Base-by-base conservation (phyloP, 2,888 invertebrate species). In the Volucella inflata region DNA sequence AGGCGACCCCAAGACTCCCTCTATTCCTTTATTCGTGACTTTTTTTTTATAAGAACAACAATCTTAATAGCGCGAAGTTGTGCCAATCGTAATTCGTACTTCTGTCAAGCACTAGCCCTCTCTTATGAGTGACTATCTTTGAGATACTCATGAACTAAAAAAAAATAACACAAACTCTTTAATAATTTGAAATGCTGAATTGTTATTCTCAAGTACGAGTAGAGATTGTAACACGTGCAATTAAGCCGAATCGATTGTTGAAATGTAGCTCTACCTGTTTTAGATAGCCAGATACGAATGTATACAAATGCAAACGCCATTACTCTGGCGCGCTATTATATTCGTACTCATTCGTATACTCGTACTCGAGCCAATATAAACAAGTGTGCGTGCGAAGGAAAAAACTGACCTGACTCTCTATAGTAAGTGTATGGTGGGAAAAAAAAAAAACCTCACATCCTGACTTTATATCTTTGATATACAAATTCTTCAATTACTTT, bases 321-420 rank as follows among this genome's bases (percentile, higher is more conserved):
- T 38, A 62, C 44, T 21, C 46, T 62, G 16, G 21, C 21, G 21
- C 21, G 21, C 36, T 40, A 51, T 51, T 38, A 44, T 51, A 16
- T 51, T 16, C 17, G 17, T 17, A 51, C 51, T 21, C 16, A 17
- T 17, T 44, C 42, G 14, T 38, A 38, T 40, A 16, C 65, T 14
- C 30, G 30, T 6, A 6, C 30, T 6, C 30, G 9, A 10, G 17
- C 12, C 9, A 1, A n/a, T n/a, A 21, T 8, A n/a, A 8, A 44
- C 8, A 1, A 51, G 48, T 75, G 46, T 71, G 55, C 11, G 51
- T 36, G 60, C 36, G 48, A 17, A 44, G 6, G 50, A 21, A 70
- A 67, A 50, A 79, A 85, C 85, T 85, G 85, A 85, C 85, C 85
- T 85, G 81, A 72, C 85, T 76, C 85, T 85, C 81, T 85, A n/a